Base-by-base conservation (phyloP, 1,140 invertebrate species). In the Teleogryllus occipitalis region DNA sequence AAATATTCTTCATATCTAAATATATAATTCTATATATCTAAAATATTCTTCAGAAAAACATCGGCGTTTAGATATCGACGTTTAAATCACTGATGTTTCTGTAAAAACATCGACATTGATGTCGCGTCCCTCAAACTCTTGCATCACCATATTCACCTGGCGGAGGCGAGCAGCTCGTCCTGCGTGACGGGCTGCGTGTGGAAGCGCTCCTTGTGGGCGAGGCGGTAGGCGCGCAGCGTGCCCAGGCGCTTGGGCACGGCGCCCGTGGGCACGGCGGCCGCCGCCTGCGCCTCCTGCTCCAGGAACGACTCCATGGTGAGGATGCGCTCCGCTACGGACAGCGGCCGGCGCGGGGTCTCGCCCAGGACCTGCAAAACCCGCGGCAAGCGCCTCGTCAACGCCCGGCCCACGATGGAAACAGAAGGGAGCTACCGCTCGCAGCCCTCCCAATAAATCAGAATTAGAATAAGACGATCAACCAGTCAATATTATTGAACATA, bases 161-260 rank as follows among this genome's bases (percentile, higher is more conserved):
- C 86, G 80, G 86, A 84, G 21, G 87, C 85, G 81, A 88, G 87
- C 81, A 90, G 85, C 84, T 92, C 91, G 75, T 91, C 88, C 15
- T 89, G 87, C 47, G 91, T 92, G 79, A 93, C 88, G 0, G 91
- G 91, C 83, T 92, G 92, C 6, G 91, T 92, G 82, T 89, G 89
- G 83, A 89, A 90, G 39, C 91, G 87, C 80, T 89, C 89, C 74
- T 86, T 87, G 80, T 89, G 87, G 27, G 27, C 27, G 27, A 39
- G 27, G 80, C 89, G 87, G 72, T 82, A 82, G 47, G 82, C 82
- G 76, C 86, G 85, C 8, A 49, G 46, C 7, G 74, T 47, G 14
- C 48, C 22, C 8, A 46, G 46, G 87, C 83, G 86, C 78, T 87
- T 88, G 7, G 87, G 87, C 76, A 86, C 83, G 39, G 85, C 85